phyloP scores from a whole-genome alignment of 2,113 vertebrate genomes.

The Pseudopodoces humilis region DNA sequence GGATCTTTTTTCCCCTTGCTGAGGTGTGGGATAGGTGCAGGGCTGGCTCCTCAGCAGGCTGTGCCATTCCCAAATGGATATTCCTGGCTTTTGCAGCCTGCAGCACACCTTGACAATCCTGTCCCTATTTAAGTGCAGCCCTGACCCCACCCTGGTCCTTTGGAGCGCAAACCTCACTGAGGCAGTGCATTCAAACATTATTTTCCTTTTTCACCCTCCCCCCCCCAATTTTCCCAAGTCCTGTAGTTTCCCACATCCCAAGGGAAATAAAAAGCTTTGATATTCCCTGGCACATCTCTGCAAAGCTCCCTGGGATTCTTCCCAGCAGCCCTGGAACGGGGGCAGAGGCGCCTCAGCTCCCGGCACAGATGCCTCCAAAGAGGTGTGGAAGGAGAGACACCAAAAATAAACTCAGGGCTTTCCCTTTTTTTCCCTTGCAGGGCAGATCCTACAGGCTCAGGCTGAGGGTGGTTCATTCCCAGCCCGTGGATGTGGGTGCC shows the following conservation, averaged over 20 bases:
- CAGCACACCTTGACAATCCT: neutral
- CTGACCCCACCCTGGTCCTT: neutral
- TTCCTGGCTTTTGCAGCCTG: neutral
- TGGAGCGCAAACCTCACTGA: neutral
- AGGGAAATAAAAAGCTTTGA: neutral
- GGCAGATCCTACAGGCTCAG: neutral
- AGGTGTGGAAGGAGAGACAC: neutral
- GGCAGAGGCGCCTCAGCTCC: neutral
- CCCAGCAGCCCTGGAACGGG: neutral
- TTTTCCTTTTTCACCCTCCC: rapidly evolving
- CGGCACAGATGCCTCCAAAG: neutral
- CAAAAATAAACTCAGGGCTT: neutral
- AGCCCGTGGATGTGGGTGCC: rapidly evolving
- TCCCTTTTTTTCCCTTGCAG: neutral
- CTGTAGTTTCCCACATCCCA: neutral
- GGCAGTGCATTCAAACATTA: neutral
- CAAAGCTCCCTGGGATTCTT: neutral
- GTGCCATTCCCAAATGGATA: neutral
- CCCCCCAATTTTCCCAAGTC: rapidly evolving
- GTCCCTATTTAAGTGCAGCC: neutral
- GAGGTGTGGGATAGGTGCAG: neutral
- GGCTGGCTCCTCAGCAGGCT: neutral
- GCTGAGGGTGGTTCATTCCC: rapidly evolving
- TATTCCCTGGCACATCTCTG: neutral
- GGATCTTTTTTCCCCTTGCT: rapidly evolving